These are phyloP conservation scores for Sturnus vulgaris DNA, from an alignment of 2,113 vertebrate species.

Conservation along the genomic window DNA sequence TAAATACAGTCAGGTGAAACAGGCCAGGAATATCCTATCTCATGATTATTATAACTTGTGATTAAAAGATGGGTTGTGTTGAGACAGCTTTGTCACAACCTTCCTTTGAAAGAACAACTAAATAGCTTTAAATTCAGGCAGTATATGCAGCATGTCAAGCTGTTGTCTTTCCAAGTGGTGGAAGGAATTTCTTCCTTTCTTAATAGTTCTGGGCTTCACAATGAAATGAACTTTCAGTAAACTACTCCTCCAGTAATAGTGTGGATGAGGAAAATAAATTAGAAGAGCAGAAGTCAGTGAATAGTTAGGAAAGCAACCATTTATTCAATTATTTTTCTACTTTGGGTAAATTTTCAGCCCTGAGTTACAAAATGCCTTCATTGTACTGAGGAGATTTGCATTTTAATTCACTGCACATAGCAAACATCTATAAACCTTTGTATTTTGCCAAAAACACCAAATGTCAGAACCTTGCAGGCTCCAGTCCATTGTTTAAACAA, in stretches of 20 bases:
- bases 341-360: background rate
- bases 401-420: constrained; percentile 5
- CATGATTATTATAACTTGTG: background rate
- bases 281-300: background rate
- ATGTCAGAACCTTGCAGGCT: background rate
- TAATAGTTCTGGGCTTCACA: constrained; percentile 7
- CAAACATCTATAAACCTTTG: background rate
- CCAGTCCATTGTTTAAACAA: background rate
- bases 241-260: background rate
- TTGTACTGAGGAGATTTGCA: background rate
- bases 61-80: background rate
- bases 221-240: constrained; percentile 35
- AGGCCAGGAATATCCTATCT: background rate
- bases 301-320: background rate
- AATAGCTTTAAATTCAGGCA: constrained; percentile 2
- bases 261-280: background rate
- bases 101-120: constrained; percentile 22
- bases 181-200: background rate
- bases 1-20: background rate
- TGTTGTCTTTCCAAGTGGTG: background rate
- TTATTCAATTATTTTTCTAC: background rate
- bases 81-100: background rate
- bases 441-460: constrained; percentile 8
- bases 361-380: background rate
- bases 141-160: background rate